Conservation (phyloP, 2,888 invertebrate species). For the Drosophila nr. fundita region DNA sequence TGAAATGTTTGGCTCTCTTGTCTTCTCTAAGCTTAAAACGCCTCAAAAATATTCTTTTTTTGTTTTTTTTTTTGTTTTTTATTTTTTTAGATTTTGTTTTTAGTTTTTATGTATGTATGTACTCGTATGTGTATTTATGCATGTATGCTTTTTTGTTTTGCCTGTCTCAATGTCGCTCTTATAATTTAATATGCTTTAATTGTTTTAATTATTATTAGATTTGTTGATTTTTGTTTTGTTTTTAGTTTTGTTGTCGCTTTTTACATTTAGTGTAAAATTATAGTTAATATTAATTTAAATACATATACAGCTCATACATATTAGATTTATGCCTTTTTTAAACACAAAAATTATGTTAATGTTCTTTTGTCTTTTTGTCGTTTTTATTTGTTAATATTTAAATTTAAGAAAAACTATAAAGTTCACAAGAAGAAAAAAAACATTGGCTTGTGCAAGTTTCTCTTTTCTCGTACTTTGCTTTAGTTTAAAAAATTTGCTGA, state of each 20-base stretch:
- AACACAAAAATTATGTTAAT: constrained; percentile 77
- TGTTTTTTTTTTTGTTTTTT: constrained; percentile 24
- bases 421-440: constrained; percentile 48
- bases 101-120: constrained; percentile 14
- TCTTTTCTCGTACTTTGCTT: constrained; percentile 30
- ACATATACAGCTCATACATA: constrained; percentile 78
- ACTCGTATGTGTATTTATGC: constrained; percentile 20
- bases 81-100: constrained; percentile 19
- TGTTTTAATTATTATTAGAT: constrained; percentile 41
- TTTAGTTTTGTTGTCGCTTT: constrained; percentile 55
- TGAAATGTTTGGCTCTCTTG: constrained; percentile 77
- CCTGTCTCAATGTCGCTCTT: constrained; percentile 48
- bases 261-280: constrained; percentile 79
- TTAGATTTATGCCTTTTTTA: constrained; percentile 76
- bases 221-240: constrained; percentile 35
- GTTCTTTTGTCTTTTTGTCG: constrained; percentile 71
- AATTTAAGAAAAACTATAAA: constrained; percentile 45
- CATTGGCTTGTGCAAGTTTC: constrained; percentile 79
- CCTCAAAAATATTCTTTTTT: constrained; percentile 75
- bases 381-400: constrained; percentile 59
- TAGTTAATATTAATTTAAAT: constrained; percentile 76
- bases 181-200: constrained; percentile 54
- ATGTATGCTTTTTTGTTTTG: constrained; percentile 32
- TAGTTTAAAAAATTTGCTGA: constrained; percentile 28
- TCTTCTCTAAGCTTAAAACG: constrained; percentile 70